These are phyloP conservation scores for Myripristis jacobus DNA, from an alignment of 2,797 vertebrate genomes.

Conservation along the genomic window DNA sequence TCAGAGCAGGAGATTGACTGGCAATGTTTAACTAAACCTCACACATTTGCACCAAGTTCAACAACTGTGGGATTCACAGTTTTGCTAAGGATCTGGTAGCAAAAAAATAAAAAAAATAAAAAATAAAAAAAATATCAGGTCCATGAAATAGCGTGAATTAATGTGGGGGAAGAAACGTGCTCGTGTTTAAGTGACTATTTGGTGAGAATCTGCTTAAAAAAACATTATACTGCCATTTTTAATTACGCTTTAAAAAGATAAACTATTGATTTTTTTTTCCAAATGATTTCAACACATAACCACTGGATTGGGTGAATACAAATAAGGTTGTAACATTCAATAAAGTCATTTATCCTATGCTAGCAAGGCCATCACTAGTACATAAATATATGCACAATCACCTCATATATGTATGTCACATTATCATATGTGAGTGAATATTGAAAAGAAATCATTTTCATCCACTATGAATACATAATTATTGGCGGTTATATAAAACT, in stretches of 20 bases:
- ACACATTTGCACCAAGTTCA: constrained; percentile 68
- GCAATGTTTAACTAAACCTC: constrained; percentile 78
- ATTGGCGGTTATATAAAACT: background rate
- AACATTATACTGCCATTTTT: background rate
- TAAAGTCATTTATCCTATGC: background rate
- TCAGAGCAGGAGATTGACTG: constrained; percentile 72
- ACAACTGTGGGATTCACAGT: constrained; percentile 56
- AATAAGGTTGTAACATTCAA: background rate
- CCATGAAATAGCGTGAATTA: constrained; percentile 30
- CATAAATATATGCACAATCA: background rate
- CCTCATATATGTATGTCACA: background rate
- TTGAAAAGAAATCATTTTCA: background rate
- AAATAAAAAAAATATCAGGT: too few relatives aligned
- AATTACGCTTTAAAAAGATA: constrained; percentile 17
- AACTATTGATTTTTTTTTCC: constrained; percentile 2
- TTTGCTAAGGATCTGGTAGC: constrained; percentile 44
- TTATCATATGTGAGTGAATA: background rate
- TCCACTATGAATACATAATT: background rate
- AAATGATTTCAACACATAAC: background rate
- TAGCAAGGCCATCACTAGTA: background rate
- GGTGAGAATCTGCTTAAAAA: constrained; percentile 21
- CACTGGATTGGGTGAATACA: background rate
- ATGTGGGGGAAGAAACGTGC: constrained; percentile 19
- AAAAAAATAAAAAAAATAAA: too few relatives aligned
- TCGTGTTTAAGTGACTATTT: constrained; percentile 28